Evolutionary conservation across 1,140 invertebrate genomes (phyloP).

Genomic region (Bombus superbus): DNA sequence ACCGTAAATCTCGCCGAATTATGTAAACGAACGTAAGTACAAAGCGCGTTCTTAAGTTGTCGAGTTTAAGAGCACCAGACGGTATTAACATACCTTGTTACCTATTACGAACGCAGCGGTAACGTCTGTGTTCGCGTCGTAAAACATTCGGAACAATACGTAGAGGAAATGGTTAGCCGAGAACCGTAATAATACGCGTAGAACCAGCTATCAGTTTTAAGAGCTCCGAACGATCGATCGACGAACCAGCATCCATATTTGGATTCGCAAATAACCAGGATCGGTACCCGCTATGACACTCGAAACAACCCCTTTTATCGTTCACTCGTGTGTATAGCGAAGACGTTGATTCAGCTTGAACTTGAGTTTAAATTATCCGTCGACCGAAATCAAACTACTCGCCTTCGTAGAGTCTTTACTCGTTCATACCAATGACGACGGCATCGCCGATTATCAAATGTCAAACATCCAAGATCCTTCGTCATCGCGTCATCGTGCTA

Average conservation of each 20-base stretch:
- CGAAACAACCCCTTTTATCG: neutral
- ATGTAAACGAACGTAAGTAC: neutral
- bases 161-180: constrained; percentile 22
- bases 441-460: constrained; percentile 36
- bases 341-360: neutral
- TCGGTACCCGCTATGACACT: neutral
- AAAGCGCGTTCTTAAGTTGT: neutral
- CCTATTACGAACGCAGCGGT: constrained; percentile 32
- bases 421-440: no score
- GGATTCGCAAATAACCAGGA: neutral
- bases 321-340: neutral
- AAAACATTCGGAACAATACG: constrained; percentile 52
- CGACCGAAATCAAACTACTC: neutral
- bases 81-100: constrained; percentile 31
- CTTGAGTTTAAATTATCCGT: neutral
- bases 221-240: constrained; percentile 30
- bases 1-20: neutral
- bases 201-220: constrained; percentile 41
- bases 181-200: constrained; percentile 44
- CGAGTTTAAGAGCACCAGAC: neutral
- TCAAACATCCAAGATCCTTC: constrained; percentile 22
- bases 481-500: neutral
- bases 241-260: constrained; percentile 31
- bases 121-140: constrained; percentile 43
- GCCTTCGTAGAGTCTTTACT: neutral